phyloP scores from a whole-genome alignment of 2,797 vertebrate genomes.

The Thripadectes ignobilis region DNA sequence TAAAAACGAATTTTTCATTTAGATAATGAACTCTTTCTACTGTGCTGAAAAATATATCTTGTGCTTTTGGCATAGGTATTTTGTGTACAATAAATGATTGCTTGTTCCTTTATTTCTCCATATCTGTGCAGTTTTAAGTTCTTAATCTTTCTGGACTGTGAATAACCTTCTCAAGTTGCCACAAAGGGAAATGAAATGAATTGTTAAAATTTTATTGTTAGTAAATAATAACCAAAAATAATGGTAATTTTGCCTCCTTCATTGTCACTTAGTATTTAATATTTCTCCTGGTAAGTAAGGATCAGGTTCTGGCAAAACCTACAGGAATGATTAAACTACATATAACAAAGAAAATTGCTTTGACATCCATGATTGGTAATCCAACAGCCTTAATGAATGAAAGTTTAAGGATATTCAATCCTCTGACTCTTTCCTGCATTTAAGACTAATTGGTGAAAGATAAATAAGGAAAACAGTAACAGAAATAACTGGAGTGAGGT shows the following conservation, averaged over 20 bases:
- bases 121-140: not conserved
- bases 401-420: not conserved
- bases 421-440: not conserved
- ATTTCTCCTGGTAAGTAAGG: not conserved
- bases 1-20: not conserved
- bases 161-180: not conserved
- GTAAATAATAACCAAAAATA: not conserved
- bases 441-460: not conserved
- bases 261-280: not conserved
- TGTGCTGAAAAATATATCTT: not conserved
- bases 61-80: not conserved
- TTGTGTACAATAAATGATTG: not conserved
- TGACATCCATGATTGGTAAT: not conserved
- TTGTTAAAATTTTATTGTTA: not conserved
- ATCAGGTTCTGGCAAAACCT: not conserved
- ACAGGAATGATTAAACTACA: not conserved
- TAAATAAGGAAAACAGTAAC: not conserved
- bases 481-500: not conserved
- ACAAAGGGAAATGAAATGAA: not conserved
- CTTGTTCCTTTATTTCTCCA: not conserved
- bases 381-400: not conserved
- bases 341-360: not conserved
- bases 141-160: not conserved
- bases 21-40: not conserved
- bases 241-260: not conserved